phyloP scores from a whole-genome alignment of 1,140 invertebrate genomes.

The Drosophila tsacasi region DNA sequence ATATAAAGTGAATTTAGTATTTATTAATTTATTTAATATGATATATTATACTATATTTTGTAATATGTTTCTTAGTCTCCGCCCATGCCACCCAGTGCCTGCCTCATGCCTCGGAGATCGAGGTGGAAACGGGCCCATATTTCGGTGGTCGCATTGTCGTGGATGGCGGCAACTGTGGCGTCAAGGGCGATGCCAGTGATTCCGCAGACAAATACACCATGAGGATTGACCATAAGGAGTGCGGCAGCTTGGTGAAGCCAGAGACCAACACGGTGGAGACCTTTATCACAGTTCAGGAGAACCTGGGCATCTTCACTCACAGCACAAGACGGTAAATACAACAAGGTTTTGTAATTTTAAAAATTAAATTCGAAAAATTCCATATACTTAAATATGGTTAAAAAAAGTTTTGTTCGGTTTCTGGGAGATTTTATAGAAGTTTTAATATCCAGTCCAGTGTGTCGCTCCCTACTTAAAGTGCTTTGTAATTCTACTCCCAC shows the following conservation, averaged over 20 bases:
- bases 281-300: constrained; percentile 93
- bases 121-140: constrained; percentile 91
- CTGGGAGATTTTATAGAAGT: too few species aligned
- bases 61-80: constrained; percentile 87
- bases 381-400: too few species aligned
- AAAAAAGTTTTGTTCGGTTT: too few species aligned
- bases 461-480: not conserved
- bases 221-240: constrained; percentile 90
- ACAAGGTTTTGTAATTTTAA: too few species aligned
- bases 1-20: not conserved
- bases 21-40: not conserved
- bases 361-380: too few species aligned
- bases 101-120: constrained; percentile 91
- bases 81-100: constrained; percentile 91
- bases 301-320: constrained; percentile 92
- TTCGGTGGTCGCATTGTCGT: constrained; percentile 91
- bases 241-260: constrained; percentile 90
- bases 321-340: constrained; percentile 89
- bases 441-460: too few species aligned
- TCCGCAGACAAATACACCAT: constrained; percentile 90
- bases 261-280: constrained; percentile 90
- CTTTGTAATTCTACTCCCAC: too few species aligned
- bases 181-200: constrained; percentile 88
- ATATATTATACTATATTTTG: not conserved
- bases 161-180: constrained; percentile 87